phyloP scores from a whole-genome alignment of 2,797 vertebrate species.

The Pangasius krempfi region DNA sequence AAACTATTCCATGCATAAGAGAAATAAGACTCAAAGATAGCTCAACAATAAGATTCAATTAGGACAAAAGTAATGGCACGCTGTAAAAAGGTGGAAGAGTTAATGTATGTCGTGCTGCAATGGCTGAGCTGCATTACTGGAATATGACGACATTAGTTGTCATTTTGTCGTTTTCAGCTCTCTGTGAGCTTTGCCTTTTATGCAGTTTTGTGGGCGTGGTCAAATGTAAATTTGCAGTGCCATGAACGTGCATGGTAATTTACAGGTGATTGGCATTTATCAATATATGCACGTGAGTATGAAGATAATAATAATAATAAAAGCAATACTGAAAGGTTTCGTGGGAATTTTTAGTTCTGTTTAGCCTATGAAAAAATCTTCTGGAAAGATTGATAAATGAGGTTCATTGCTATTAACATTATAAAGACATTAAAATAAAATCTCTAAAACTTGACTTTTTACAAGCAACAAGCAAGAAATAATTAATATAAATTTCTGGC shows the following conservation, averaged over 20 bases:
- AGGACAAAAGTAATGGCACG: background rate
- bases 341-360: background rate
- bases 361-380: background rate
- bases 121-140: background rate
- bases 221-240: background rate
- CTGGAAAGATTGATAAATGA: background rate
- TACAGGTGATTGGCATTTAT: background rate
- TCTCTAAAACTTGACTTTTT: background rate
- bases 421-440: background rate
- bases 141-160: background rate
- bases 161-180: conserved; percentile 1
- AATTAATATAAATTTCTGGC: background rate
- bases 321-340: background rate
- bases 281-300: background rate
- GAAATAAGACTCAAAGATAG: background rate
- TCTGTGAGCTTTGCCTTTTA: background rate
- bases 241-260: background rate
- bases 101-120: background rate
- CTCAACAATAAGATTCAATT: background rate
- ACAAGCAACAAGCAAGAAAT: background rate
- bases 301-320: background rate
- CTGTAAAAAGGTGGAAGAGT: background rate
- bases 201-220: background rate
- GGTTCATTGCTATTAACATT: background rate
- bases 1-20: background rate